These are phyloP conservation scores for Bufo bufo DNA, from an alignment of 2,113 vertebrate genomes.

Conservation along the genomic window DNA sequence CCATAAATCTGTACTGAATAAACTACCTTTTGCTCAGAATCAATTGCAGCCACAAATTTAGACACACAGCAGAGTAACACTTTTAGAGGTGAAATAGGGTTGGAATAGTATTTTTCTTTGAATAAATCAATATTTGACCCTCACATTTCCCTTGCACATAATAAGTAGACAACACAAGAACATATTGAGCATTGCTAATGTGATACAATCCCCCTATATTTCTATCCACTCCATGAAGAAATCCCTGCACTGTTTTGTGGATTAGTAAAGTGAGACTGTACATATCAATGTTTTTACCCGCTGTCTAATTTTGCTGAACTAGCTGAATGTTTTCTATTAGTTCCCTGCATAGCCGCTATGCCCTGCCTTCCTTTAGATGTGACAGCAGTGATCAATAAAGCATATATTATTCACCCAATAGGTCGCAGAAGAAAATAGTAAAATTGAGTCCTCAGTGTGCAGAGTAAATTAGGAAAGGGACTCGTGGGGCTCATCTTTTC, in stretches of 20 bases:
- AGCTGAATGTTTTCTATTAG: constrained; percentile 28
- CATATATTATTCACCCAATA: constrained; percentile 52
- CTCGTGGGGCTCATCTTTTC: constrained; percentile 44
- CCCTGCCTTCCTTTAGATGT: constrained; percentile 24
- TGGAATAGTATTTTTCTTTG: constrained; percentile 7
- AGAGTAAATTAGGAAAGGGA: constrained; percentile 47
- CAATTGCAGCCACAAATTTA: not conserved
- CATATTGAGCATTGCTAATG: constrained; percentile 61
- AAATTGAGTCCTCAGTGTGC: constrained; percentile 35
- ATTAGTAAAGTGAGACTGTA: not conserved
- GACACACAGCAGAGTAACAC: not conserved
- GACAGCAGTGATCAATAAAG: constrained; percentile 52
- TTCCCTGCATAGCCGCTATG: not conserved
- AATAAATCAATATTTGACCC: constrained; percentile 55
- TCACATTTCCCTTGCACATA: constrained; percentile 44
- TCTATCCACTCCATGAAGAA: constrained; percentile 51
- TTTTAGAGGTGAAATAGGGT: constrained; percentile 19
- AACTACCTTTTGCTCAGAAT: not conserved
- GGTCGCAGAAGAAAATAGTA: constrained; percentile 39
- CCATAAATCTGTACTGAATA: not conserved
- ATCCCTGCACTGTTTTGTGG: not conserved
- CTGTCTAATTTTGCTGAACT: constrained; percentile 29
- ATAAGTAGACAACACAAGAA: constrained; percentile 51
- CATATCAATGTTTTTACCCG: not conserved
- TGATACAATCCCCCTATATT: constrained; percentile 25